Conservation (phyloP, 2,888 invertebrate genomes). For the Melangyna quadrimaculata region DNA sequence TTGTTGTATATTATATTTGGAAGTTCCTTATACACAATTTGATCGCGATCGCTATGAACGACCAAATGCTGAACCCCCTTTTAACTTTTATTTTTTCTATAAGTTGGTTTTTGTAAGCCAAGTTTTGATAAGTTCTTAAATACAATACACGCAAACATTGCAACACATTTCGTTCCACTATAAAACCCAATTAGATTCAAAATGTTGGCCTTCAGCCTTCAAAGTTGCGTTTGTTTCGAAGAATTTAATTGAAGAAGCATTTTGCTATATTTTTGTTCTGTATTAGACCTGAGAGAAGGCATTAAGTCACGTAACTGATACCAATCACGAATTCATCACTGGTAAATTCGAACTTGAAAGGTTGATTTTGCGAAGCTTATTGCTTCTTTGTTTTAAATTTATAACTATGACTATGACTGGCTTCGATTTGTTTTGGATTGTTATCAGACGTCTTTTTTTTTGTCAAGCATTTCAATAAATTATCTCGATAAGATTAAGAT, state of each 20-base stretch:
- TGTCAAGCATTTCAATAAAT: too few species aligned
- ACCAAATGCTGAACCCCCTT: too few species aligned
- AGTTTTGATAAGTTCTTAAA: neutral
- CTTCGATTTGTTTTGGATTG: neutral
- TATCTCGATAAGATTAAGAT: neutral
- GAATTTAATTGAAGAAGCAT: neutral
- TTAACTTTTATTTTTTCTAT: too few species aligned
- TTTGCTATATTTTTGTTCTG: neutral
- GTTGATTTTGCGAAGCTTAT: conserved; percentile 33
- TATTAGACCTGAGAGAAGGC: neutral
- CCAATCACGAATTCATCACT: conserved; percentile 14
- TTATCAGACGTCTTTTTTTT: too few species aligned
- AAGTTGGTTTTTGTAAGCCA: too few species aligned
- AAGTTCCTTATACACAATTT: too few species aligned
- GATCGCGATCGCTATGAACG: too few species aligned
- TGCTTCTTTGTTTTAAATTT: conserved; percentile 42
- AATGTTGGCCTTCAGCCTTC: neutral
- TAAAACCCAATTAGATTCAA: neutral
- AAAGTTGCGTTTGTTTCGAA: neutral
- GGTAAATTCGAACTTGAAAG: conserved; percentile 7
- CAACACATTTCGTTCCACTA: neutral
- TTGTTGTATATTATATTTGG: too few species aligned
- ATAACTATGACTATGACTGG: neutral
- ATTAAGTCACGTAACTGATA: conserved; percentile 16
- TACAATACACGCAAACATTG: neutral